Evolutionary conservation across 2,113 vertebrate species (phyloP).

Genomic region (Carassius gibelio): DNA sequence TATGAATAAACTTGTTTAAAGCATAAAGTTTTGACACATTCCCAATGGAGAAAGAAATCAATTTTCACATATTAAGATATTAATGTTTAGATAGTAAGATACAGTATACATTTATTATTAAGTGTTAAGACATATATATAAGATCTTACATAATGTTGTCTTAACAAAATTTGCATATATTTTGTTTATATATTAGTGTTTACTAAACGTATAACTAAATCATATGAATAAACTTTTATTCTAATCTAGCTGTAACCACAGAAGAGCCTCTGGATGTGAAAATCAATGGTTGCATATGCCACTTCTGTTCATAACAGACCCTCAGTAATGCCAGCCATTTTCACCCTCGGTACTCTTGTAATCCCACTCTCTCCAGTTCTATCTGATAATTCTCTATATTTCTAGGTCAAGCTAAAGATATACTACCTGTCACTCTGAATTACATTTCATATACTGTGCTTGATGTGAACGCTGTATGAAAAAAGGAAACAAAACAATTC

Average conservation of each 20-base stretch:
- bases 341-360: background rate
- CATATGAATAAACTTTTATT: background rate
- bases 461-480: background rate
- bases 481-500: constrained; percentile 32
- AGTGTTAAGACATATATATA: too few species aligned
- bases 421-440: constrained; percentile 21
- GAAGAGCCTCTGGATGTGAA: background rate
- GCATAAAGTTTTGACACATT: too few species aligned
- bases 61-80: too few species aligned
- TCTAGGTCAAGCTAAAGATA: constrained; percentile 36
- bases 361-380: constrained; percentile 23
- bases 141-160: too few species aligned
- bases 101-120: too few species aligned
- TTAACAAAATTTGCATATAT: too few species aligned
- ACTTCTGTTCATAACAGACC: constrained; percentile 16
- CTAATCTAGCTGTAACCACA: background rate
- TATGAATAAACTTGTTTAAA: too few species aligned
- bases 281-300: constrained; percentile 16
- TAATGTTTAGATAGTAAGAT: too few species aligned
- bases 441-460: constrained; percentile 2
- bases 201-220: background rate
- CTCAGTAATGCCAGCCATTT: constrained; percentile 2
- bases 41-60: too few species aligned
- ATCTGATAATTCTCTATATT: constrained; percentile 33
- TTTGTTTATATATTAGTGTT: background rate